These are phyloP conservation scores for Rhinoderma darwinii DNA, from an alignment of 2,113 vertebrate genomes.

Conservation along the genomic window DNA sequence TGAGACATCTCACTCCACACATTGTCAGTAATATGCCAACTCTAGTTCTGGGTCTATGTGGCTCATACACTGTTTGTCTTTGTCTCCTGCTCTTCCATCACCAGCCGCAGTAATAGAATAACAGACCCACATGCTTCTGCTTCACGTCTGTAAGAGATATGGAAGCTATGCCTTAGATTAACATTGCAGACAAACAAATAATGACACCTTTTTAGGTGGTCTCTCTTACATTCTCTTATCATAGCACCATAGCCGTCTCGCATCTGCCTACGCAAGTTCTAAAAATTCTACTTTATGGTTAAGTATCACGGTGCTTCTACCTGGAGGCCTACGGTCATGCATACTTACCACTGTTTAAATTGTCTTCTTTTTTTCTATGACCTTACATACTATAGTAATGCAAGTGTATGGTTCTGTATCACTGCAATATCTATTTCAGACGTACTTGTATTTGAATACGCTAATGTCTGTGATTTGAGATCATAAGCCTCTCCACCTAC, in stretches of 20 bases:
- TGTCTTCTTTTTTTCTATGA: too few relatives aligned
- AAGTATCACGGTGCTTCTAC: too few relatives aligned
- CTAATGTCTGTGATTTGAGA: too few relatives aligned
- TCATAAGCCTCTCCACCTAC: too few relatives aligned
- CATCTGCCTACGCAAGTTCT: too few relatives aligned
- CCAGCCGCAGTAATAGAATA: not conserved
- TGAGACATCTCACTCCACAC: slow-evolving; percentile 32
- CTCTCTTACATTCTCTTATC: not conserved
- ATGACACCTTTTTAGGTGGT: not conserved
- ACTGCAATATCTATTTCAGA: too few relatives aligned
- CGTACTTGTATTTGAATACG: too few relatives aligned
- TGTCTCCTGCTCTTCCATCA: not conserved
- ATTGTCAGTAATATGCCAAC: slow-evolving; percentile 17
- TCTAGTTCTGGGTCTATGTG: not conserved
- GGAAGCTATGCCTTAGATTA: not conserved
- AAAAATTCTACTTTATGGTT: too few relatives aligned
- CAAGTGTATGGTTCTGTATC: too few relatives aligned
- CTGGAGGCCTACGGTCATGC: too few relatives aligned
- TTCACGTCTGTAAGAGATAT: not conserved
- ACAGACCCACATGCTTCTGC: not conserved
- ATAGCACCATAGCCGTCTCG: not conserved
- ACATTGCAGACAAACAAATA: not conserved
- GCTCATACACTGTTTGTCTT: slow-evolving; percentile 11
- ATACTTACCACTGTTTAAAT: too few relatives aligned
- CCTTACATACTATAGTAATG: too few relatives aligned